Conservation (phyloP, 2,888 invertebrate species). For the Trichogramma dendrolimi region DNA sequence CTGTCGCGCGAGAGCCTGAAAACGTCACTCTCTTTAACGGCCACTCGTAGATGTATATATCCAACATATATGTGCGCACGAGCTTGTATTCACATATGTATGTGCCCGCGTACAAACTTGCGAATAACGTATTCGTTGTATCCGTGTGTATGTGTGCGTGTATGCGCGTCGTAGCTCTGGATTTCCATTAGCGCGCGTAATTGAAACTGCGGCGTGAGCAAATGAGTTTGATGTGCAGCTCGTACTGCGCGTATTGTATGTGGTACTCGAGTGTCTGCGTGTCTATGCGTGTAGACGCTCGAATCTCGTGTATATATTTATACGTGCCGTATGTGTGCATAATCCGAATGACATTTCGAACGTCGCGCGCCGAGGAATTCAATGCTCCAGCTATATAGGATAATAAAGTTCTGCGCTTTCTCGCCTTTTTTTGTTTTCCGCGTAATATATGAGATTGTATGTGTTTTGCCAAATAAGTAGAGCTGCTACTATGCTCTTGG, state of each 20-base stretch:
- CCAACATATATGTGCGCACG: constrained; percentile 10
- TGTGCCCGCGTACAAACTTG: neutral
- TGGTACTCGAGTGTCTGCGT: neutral
- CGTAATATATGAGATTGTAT: too few relatives aligned
- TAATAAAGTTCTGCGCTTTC: too few relatives aligned
- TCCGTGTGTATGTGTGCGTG: neutral
- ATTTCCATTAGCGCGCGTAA: constrained; percentile 30
- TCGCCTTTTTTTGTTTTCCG: too few relatives aligned
- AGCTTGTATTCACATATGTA: constrained; percentile 1
- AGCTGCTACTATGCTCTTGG: too few relatives aligned
- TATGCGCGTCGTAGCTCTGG: constrained; percentile 18
- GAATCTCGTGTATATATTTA: too few relatives aligned
- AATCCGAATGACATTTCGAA: constrained; percentile 8
- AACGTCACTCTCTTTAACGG: neutral
- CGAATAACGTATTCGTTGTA: neutral
- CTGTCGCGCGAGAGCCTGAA: neutral
- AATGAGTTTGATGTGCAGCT: constrained; percentile 27
- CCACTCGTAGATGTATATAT: neutral
- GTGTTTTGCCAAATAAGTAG: too few relatives aligned
- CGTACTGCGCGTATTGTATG: neutral
- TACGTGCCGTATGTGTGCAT: neutral
- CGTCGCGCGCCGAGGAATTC: too few relatives aligned
- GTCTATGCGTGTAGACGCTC: neutral
- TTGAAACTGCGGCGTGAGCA: constrained; percentile 29
- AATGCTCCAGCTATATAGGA: too few relatives aligned